phyloP scores from a whole-genome alignment of 2,888 invertebrate genomes.

The Phaonia tiefii region DNA sequence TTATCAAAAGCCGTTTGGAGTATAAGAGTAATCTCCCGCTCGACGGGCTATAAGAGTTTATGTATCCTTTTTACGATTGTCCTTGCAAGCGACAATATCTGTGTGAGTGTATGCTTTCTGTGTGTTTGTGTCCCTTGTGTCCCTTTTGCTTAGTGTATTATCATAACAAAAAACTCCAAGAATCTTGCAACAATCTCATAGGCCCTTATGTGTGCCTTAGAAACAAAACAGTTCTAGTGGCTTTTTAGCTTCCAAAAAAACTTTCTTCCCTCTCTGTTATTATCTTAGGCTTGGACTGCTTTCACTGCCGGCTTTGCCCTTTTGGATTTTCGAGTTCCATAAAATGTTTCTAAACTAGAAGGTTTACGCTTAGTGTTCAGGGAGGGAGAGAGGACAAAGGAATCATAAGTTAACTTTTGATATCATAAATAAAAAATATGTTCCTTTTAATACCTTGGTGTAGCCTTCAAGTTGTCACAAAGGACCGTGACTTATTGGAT shows the following conservation, averaged over 20 bases:
- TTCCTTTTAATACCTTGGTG: too few species aligned
- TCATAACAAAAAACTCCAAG: slow-evolving; percentile 12
- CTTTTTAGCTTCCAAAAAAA: slow-evolving; percentile 16
- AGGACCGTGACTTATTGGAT: too few species aligned
- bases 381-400: too few species aligned
- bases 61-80: not conserved
- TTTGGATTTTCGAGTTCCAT: slow-evolving; percentile 35
- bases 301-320: not conserved
- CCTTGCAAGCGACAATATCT: not conserved
- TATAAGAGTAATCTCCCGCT: slow-evolving; percentile 21
- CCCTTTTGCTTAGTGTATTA: slow-evolving; percentile 14
- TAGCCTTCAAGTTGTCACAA: too few species aligned
- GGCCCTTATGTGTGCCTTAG: slow-evolving; percentile 30
- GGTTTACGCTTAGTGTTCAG: slow-evolving; percentile 1
- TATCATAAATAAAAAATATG: slow-evolving; percentile 28
- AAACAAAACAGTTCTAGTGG: slow-evolving; percentile 45
- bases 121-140: not conserved
- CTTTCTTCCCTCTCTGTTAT: slow-evolving; percentile 16
- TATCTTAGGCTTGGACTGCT: not conserved
- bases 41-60: not conserved
- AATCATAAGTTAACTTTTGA: not conserved
- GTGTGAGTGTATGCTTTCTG: not conserved
- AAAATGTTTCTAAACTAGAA: slow-evolving; percentile 43
- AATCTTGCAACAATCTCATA: not conserved
- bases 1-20: slow-evolving; percentile 33